Evolutionary conservation across 2,797 vertebrate species (phyloP).

Genomic region (Gymnoscopelus braueri): DNA sequence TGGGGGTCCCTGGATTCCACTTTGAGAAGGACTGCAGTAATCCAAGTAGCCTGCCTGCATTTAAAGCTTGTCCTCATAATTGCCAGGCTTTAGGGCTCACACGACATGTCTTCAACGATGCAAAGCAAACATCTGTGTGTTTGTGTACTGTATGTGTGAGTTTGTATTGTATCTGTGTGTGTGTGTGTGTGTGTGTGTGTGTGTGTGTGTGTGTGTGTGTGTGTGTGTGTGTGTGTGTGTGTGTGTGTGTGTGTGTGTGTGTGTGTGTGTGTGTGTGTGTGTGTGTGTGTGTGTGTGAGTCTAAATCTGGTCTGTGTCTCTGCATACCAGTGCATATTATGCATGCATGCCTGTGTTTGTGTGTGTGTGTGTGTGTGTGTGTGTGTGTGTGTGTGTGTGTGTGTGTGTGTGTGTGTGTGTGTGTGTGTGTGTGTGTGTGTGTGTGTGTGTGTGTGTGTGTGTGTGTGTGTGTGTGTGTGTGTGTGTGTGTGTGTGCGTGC

Average conservation of each 20-base stretch:
- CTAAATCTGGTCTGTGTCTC: neutral
- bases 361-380: too few relatives aligned
- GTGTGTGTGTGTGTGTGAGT: too few relatives aligned
- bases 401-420: too few relatives aligned
- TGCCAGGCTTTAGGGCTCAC: conserved; percentile 39
- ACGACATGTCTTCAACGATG: conserved; percentile 31
- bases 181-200: neutral
- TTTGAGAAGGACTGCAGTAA: too few relatives aligned
- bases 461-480: neutral
- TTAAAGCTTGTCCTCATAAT: conserved; percentile 45
- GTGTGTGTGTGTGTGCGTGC: neutral
- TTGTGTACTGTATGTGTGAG: neutral
- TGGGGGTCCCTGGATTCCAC: too few relatives aligned
- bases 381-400: conserved; percentile 3
- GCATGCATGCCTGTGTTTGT: neutral
- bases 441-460: neutral
- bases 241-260: conserved; percentile 12
- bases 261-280: too few relatives aligned
- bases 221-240: conserved; percentile 8
- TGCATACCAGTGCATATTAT: neutral
- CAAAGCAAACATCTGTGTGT: conserved; percentile 46
- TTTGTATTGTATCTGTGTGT: neutral
- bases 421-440: too few relatives aligned
- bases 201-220: conserved; percentile 1
- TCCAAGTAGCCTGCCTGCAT: conserved; percentile 30